These are phyloP conservation scores for Coptodon bakossiorum DNA, from an alignment of 2,113 vertebrate species.

Conservation along the genomic window DNA sequence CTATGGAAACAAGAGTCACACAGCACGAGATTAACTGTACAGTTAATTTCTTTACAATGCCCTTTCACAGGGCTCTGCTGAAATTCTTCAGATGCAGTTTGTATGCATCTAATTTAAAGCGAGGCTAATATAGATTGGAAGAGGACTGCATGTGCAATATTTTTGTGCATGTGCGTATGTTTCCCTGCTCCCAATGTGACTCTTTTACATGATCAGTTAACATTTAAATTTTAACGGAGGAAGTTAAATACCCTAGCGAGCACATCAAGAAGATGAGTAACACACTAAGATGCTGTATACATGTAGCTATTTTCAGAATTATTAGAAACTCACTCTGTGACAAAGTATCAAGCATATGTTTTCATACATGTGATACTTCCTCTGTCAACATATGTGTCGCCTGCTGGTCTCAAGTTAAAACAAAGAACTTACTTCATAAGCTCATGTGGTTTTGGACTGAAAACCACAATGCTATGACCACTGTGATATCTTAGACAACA, in stretches of 20 bases:
- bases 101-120: background rate
- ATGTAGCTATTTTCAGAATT: background rate
- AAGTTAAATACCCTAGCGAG: background rate
- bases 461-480: background rate
- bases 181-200: background rate
- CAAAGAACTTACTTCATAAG: background rate
- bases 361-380: background rate
- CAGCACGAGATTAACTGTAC: background rate
- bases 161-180: background rate
- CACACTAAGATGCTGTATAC: background rate
- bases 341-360: background rate
- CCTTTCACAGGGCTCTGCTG: background rate
- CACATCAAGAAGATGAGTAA: background rate
- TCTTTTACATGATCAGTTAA: background rate
- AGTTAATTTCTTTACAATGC: background rate
- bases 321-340: background rate
- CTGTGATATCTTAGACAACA: background rate
- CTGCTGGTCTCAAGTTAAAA: background rate
- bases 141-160: background rate
- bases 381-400: background rate
- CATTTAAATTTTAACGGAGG: background rate
- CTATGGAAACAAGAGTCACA: conserved; percentile 18
- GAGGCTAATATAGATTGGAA: background rate
- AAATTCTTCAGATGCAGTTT: background rate
- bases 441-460: background rate